Conservation (phyloP, 1,140 invertebrate species). For the Carposina sasakii region DNA sequence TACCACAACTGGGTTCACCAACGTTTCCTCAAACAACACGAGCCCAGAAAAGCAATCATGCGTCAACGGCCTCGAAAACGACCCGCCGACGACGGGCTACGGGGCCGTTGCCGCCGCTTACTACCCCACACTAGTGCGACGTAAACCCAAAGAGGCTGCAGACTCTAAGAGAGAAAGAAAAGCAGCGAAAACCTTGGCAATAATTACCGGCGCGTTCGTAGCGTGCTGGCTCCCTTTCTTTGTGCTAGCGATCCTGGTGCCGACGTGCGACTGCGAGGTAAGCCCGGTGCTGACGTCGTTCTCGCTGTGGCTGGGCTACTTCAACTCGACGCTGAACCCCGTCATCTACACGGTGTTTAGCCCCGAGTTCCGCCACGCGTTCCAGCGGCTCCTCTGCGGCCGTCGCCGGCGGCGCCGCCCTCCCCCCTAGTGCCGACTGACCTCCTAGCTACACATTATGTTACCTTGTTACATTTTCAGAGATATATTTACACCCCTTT, state of each 20-base stretch:
- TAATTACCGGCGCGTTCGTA: slow-evolving; percentile 92
- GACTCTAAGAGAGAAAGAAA: slow-evolving; percentile 90
- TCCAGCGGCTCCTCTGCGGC: slow-evolving; percentile 86
- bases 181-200: slow-evolving; percentile 92
- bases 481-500: slow-evolving; percentile 71
- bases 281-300: slow-evolving; percentile 78
- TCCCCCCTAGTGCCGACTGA: slow-evolving; percentile 56
- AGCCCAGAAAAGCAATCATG: slow-evolving; percentile 80
- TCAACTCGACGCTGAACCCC: slow-evolving; percentile 92
- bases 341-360: slow-evolving; percentile 93
- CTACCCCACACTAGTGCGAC: slow-evolving; percentile 65
- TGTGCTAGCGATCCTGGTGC: slow-evolving; percentile 87
- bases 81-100: slow-evolving; percentile 76
- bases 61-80: slow-evolving; percentile 79
- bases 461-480: slow-evolving; percentile 71
- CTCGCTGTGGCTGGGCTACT: slow-evolving; percentile 88
- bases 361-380: slow-evolving; percentile 90
- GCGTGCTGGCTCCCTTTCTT: slow-evolving; percentile 94
- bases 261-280: slow-evolving; percentile 77
- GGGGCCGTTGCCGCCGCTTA: slow-evolving; percentile 69
- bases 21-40: slow-evolving; percentile 80
- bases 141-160: slow-evolving; percentile 78
- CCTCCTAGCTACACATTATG: slow-evolving; percentile 57
- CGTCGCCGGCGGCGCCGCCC: slow-evolving; percentile 69
- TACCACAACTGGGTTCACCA: slow-evolving; percentile 77